Base-by-base conservation (phyloP, 2,113 vertebrate species). In the Papio anubis region DNA sequence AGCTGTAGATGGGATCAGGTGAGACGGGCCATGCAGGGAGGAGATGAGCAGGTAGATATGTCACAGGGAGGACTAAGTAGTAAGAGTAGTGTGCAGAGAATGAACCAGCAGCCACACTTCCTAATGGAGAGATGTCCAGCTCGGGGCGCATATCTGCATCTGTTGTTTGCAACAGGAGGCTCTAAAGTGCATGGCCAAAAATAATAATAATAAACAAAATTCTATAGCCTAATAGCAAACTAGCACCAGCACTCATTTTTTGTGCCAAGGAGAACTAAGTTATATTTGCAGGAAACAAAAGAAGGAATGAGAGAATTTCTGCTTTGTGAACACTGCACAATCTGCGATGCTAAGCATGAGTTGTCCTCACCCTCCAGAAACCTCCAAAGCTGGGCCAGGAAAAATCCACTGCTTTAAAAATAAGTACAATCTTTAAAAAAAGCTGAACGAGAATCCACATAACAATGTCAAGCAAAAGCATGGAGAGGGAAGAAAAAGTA, bases 71-170 rank as follows among this genome's bases (percentile, higher is more conserved):
- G 76, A 38, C 45, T 55, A 30, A 18, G 9, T 50, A 4, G 30
- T 38, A 40, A 66, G 55, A 59, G 0, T 13, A 66, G 1, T 6
- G 27, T 38, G 4, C 45, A 3, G 1, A 14, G 11, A 75, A 27
- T 7, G 16, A 35, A 2, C 23, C 16, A 40, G 32, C 1, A 9
- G 79, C 21, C 48, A 35, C 10, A 50, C 16, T 30, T 52, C 57
- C 20, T 17, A 17, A n/a, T 2, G 6, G 0, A 66, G 20, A 27
- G 38, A 66, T 35, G 23, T 6, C 12, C 2, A 6, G 8, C 3
- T 12, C 38, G 2, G 16, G 3, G 25, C 2, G 6, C 6, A 55
- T 27, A 5, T 6, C 8, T 52, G 23, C 2, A 30, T 13, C n/a
- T 87, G n/a, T 4, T 30, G 1, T 11, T n/a, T 78, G 21, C 50